Percentiles rank a stretch among this genome's conserved stretches.
These are phyloP conservation scores for Drosophila watanabei DNA, from an alignment of 1,140 invertebrate species.

Conservation along the genomic window DNA sequence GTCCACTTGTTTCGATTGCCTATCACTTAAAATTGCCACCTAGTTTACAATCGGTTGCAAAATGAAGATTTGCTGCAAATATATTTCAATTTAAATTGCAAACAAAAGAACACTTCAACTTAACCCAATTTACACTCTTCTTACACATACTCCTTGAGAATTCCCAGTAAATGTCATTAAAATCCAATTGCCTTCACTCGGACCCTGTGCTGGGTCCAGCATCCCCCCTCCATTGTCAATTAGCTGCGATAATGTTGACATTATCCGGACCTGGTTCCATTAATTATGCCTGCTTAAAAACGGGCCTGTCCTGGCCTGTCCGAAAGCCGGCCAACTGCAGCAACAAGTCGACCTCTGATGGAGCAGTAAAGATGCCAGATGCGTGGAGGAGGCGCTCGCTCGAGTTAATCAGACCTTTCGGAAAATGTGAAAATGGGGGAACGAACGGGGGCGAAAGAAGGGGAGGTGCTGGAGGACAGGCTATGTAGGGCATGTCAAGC, in stretches of 20 bases:
- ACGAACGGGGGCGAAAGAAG: not conserved
- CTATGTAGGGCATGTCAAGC: slow-evolving; percentile 28
- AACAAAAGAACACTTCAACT: not conserved
- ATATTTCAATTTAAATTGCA: too few species aligned
- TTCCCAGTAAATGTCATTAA: slow-evolving; percentile 19
- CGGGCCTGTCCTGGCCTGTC: not conserved
- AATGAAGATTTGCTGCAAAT: too few species aligned
- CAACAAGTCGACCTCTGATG: slow-evolving; percentile 41
- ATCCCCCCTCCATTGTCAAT: slow-evolving; percentile 33
- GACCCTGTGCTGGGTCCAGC: not conserved
- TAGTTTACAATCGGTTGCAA: too few species aligned
- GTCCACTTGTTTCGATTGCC: not conserved
- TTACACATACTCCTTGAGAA: not conserved
- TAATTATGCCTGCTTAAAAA: slow-evolving; percentile 51
- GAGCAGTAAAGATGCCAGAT: not conserved
- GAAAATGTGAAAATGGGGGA: not conserved
- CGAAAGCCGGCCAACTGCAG: slow-evolving; percentile 27
- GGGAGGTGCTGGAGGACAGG: not conserved
- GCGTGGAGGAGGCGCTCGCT: not conserved
- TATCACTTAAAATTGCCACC: not conserved
- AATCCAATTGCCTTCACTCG: not conserved
- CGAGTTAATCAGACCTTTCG: slow-evolving; percentile 23
- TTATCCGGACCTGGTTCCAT: slow-evolving; percentile 36
- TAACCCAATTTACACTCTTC: not conserved
- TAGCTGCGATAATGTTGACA: slow-evolving; percentile 57